phyloP scores from a whole-genome alignment of 2,797 vertebrate species.

The Eleutherodactylus coqui region DNA sequence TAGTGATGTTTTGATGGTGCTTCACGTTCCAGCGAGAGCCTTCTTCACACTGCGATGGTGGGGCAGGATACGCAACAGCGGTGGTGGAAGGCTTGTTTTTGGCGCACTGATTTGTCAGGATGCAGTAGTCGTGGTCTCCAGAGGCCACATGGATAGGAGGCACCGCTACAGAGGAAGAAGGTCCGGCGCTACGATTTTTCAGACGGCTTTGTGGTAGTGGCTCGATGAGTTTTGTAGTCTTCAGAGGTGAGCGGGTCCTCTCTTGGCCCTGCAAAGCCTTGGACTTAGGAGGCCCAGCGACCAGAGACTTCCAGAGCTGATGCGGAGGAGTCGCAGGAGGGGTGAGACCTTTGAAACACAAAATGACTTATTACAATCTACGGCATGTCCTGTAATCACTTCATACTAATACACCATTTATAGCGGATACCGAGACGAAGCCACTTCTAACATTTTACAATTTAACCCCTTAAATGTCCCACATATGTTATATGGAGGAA shows the following conservation, averaged over 20 bases:
- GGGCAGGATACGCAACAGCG: constrained; percentile 27
- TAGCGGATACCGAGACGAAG: no score
- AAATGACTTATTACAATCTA: background rate
- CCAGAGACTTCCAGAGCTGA: constrained; percentile 93
- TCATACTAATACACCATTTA: no score
- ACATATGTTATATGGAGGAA: no score
- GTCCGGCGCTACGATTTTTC: constrained; percentile 70
- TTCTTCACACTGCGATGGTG: constrained; percentile 62
- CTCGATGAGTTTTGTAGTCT: constrained; percentile 82
- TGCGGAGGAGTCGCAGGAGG: constrained; percentile 95
- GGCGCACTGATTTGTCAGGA: constrained; percentile 64
- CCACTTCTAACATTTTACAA: no score
- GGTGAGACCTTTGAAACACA: constrained; percentile 83
- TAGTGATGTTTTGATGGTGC: constrained; percentile 84
- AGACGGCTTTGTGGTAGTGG: constrained; percentile 74
- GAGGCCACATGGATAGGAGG: constrained; percentile 76
- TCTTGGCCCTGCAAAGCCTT: constrained; percentile 73
- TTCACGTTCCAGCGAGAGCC: constrained; percentile 87
- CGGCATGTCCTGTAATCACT: no score
- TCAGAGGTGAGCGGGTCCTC: constrained; percentile 73
- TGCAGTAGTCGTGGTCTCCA: constrained; percentile 95
- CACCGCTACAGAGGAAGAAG: constrained; percentile 32
- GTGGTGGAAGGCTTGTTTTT: constrained; percentile 59
- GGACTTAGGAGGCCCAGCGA: constrained; percentile 80
- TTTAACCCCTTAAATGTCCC: no score